A percentile compares a stretch with the other conserved stretches of the same genome.
phyloP scores from a whole-genome alignment of 2,888 invertebrate genomes.

The Arrhopalites spinosus region DNA sequence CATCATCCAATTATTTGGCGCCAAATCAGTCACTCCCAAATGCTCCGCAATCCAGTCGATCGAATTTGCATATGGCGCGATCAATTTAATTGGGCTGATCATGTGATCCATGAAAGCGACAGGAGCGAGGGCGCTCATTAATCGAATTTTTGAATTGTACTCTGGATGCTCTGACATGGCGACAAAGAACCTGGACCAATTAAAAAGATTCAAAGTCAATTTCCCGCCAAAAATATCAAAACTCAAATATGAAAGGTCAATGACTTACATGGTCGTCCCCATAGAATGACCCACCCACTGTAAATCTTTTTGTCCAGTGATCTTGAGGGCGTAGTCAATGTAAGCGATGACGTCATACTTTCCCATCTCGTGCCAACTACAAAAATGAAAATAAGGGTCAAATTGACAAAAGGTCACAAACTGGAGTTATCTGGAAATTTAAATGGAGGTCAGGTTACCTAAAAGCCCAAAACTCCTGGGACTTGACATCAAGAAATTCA shows the following conservation, averaged over 20 bases:
- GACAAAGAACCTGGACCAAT: conserved; percentile 45
- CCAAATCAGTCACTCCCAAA: conserved; percentile 66
- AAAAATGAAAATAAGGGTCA: background rate
- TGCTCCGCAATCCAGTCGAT: conserved; percentile 61
- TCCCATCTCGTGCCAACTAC: conserved; percentile 64
- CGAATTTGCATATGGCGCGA: conserved; percentile 50
- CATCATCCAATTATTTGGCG: conserved; percentile 65
- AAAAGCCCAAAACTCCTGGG: conserved; percentile 45
- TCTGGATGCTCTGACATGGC: conserved; percentile 53
- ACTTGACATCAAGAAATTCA: conserved; percentile 34
- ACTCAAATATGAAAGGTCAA: too few species aligned
- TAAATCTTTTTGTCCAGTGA: conserved; percentile 58
- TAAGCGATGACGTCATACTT: conserved; percentile 62
- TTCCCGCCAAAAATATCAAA: too few species aligned
- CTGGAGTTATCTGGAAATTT: background rate
- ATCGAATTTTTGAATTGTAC: conserved; percentile 55
- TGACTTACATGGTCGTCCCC: conserved; percentile 56
- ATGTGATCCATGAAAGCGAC: conserved; percentile 56
- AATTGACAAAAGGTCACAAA: background rate
- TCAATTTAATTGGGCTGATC: conserved; percentile 56
- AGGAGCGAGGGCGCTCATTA: conserved; percentile 50
- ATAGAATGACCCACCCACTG: conserved; percentile 64
- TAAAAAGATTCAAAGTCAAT: too few species aligned
- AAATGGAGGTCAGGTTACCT: conserved; percentile 34
- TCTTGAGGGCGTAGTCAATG: conserved; percentile 60